Evolutionary conservation across 2,113 vertebrate genomes (phyloP), one percentile per base, ranked within the genome.

Genomic region (Herpailurus yagouaroundi): DNA sequence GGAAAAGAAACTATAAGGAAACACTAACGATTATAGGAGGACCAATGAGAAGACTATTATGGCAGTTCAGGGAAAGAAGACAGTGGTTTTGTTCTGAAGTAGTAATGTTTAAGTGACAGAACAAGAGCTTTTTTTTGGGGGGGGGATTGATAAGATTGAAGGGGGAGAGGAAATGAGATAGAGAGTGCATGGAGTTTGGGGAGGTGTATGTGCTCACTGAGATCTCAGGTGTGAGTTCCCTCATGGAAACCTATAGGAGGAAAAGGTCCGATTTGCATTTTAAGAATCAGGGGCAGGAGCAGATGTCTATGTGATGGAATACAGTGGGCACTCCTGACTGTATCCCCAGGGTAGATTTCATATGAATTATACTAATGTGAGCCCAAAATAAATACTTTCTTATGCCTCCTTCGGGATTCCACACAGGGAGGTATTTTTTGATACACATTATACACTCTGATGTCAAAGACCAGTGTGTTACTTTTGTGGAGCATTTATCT

Each of bases 1-100:
- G 36, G 5, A 64, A 23, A 87, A 93, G 41, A 94, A 85, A 71
- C 45, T 41, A 36, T 68, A 83, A 74, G 4, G 27, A 86, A 89
- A 57, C 25, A 92, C 3, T 71, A 63, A 52, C 33, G 36, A 36
- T 29, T 38, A 27, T 23, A 66, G 13, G 21, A 10, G 84, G 29
- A 69, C 9, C 6, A 71, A 18, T 15, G 66, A 81, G 6, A 31
- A 25, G 36, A 19, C 1, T 57, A 18, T n/a, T 9, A 11, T 82
- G 29, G 33, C 16, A 80, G 7, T 38, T 60, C 38, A 69, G 31
- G 80, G 36, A 68, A 55, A 60, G 11, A 45, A 85, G 27, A 76
- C 6, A 19, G 13, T 68, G 19, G 2, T 88, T 94, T 97, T 81
- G 11, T 41, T 71, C 21, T 91, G 89, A 88, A 69, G 23, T 12